phyloP scores from a whole-genome alignment of 2,888 invertebrate genomes.

The Sepiola atlantica region DNA sequence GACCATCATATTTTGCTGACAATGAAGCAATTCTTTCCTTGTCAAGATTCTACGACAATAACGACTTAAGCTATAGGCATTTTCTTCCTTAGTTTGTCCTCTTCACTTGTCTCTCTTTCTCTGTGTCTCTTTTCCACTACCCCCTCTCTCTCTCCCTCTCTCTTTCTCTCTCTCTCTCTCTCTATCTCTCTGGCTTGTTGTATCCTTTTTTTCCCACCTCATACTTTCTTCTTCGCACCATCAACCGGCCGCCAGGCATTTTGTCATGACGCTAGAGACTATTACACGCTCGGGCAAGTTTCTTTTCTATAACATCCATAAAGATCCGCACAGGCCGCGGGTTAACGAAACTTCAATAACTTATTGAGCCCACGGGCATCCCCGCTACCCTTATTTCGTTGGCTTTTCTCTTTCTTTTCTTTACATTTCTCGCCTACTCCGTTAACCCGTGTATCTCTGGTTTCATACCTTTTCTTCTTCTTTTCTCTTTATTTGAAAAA shows the following conservation, averaged over 20 bases:
- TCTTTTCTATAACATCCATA: not conserved
- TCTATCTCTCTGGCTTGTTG: too few relatives aligned
- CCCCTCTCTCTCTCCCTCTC: too few relatives aligned
- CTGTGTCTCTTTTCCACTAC: too few relatives aligned
- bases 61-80: not conserved
- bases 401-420: too few relatives aligned
- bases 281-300: not conserved
- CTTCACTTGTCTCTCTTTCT: not conserved
- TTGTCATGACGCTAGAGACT: not conserved
- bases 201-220: not conserved
- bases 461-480: not conserved
- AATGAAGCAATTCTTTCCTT: not conserved
- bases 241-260: not conserved
- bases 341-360: constrained; percentile 5
- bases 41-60: not conserved
- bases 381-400: not conserved
- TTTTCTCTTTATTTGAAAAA: not conserved
- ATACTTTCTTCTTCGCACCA: too few relatives aligned
- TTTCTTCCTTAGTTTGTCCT: not conserved
- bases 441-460: too few relatives aligned
- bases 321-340: not conserved
- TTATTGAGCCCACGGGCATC: not conserved
- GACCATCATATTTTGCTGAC: not conserved
- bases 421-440: not conserved
- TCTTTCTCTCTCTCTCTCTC: too few relatives aligned